These are phyloP conservation scores for Falco rusticolus DNA, from an alignment of 2,797 vertebrate species.

Conservation along the genomic window DNA sequence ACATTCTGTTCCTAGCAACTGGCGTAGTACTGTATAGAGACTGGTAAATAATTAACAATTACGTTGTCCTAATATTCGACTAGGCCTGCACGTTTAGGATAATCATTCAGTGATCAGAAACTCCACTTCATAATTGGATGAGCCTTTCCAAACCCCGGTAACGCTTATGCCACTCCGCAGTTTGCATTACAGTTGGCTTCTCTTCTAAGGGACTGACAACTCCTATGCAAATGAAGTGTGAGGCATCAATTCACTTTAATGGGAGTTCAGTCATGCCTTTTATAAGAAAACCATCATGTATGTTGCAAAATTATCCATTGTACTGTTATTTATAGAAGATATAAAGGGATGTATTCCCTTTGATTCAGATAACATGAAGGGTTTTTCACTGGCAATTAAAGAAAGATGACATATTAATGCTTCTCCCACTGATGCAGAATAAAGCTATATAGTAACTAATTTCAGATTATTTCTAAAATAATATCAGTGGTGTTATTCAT, in stretches of 20 bases:
- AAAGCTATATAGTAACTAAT: background rate
- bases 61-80: background rate
- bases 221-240: background rate
- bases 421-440: background rate
- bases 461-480: conserved; percentile 5
- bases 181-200: background rate
- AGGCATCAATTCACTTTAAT: background rate
- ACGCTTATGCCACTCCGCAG: background rate
- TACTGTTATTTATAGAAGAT: background rate
- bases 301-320: conserved; percentile 24
- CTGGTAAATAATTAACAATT: background rate
- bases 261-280: background rate
- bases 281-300: background rate
- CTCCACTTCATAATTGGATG: background rate
- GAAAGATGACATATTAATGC: background rate
- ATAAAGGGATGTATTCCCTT: background rate
- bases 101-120: background rate
- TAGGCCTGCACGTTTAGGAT: background rate
- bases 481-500: background rate
- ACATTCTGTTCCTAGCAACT: background rate
- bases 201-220: background rate
- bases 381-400: background rate
- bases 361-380: conserved; percentile 5
- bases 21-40: background rate
- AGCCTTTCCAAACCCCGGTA: background rate